phyloP scores from a whole-genome alignment of 1,140 invertebrate genomes.

The Anoplolepis gracilipes region DNA sequence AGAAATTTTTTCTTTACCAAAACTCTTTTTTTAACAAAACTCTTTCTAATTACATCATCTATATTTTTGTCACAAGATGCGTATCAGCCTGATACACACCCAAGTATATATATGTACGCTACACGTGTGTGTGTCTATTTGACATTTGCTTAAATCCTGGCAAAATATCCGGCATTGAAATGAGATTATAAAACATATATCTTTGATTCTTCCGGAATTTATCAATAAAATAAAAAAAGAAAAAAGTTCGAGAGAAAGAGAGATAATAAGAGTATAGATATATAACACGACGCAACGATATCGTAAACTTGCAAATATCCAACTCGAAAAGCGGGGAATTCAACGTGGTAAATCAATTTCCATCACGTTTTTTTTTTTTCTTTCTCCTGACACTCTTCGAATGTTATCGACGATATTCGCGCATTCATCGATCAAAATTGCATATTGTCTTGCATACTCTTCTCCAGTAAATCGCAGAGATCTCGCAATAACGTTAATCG shows the following conservation, averaged over 20 bases:
- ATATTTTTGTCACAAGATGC: slow-evolving; percentile 15
- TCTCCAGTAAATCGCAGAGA: slow-evolving; percentile 9
- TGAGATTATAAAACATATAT: not conserved
- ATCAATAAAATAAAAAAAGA: not conserved
- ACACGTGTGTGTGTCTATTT: not conserved
- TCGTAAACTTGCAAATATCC: slow-evolving; percentile 46
- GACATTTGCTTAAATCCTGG: slow-evolving; percentile 11
- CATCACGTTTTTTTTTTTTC: slow-evolving; percentile 12
- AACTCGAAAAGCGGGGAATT: slow-evolving; percentile 10
- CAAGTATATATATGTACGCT: not conserved
- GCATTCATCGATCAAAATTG: slow-evolving; percentile 55
- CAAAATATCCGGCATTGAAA: slow-evolving; percentile 9
- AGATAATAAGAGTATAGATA: not conserved
- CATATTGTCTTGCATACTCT: not conserved
- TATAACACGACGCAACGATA: not conserved
- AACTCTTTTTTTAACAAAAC: not conserved
- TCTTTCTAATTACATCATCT: not conserved
- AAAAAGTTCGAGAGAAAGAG: not conserved
- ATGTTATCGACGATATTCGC: not conserved
- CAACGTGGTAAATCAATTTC: slow-evolving; percentile 39
- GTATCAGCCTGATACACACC: not conserved
- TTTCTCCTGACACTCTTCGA: not conserved
- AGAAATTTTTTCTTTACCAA: not conserved
- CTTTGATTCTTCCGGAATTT: slow-evolving; percentile 12
- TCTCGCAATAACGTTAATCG: slow-evolving; percentile 55